These are phyloP conservation scores for Ceyx margarethae DNA, from an alignment of 2,113 vertebrate genomes.

Conservation along the genomic window DNA sequence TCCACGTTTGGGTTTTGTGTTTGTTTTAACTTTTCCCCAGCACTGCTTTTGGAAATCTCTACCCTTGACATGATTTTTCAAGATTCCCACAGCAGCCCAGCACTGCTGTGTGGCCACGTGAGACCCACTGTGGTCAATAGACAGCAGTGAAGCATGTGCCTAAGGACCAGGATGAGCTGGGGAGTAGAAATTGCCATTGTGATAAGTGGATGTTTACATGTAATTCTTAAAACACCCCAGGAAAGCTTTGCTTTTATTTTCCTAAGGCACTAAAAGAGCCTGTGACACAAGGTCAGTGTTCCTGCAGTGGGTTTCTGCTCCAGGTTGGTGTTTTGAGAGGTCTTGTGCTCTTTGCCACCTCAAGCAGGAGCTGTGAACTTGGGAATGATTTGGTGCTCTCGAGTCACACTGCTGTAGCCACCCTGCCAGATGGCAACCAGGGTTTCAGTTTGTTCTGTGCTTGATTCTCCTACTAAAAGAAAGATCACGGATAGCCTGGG, in stretches of 20 bases:
- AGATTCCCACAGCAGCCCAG: background rate
- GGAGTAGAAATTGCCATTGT: background rate
- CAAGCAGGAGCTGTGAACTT: background rate
- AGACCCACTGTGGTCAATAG: background rate
- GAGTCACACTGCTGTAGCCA: background rate
- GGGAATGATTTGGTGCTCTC: background rate
- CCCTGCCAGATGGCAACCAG: background rate
- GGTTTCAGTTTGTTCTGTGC: background rate
- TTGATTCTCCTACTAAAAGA: background rate
- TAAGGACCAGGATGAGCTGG: rapidly evolving
- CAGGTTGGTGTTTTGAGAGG: rapidly evolving
- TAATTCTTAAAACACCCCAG: background rate
- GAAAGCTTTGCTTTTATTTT: background rate
- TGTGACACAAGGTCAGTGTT: rapidly evolving
- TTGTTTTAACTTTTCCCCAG: background rate
- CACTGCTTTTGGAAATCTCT: background rate
- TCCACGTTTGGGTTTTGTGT: no score
- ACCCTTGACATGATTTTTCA: background rate
- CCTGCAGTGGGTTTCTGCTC: background rate
- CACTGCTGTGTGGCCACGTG: background rate
- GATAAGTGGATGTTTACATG: background rate
- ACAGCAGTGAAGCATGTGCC: rapidly evolving
- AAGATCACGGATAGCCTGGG: background rate
- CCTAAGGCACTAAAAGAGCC: background rate
- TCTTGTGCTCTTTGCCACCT: rapidly evolving